Evolutionary conservation across 2,113 vertebrate species (phyloP).

Genomic region (Clarias batrachus): DNA sequence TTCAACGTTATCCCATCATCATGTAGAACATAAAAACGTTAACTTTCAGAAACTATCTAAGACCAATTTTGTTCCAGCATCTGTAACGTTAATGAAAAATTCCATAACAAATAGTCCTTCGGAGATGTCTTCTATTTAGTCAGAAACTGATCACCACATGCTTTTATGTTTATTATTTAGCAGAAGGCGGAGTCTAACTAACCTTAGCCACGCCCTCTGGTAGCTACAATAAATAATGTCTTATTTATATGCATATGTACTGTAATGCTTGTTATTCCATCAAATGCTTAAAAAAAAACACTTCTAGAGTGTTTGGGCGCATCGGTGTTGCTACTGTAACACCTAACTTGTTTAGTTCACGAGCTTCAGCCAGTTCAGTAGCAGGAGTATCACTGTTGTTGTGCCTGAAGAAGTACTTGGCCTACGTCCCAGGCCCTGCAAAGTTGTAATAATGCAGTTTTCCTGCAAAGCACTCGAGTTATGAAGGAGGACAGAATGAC

Average conservation of each 20-base stretch:
- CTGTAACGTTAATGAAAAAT: too few relatives aligned
- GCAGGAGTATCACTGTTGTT: not conserved
- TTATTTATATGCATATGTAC: not conserved
- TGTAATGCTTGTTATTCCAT: not conserved
- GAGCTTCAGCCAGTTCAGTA: not conserved
- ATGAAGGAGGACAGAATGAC: slow-evolving; percentile 10
- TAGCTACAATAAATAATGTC: too few relatives aligned
- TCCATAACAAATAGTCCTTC: too few relatives aligned
- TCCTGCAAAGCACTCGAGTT: not conserved
- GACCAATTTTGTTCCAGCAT: too few relatives aligned
- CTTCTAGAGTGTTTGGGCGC: too few relatives aligned
- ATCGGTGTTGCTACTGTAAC: too few relatives aligned
- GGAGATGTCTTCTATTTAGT: too few relatives aligned
- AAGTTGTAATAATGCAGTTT: slow-evolving; percentile 2
- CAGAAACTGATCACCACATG: too few relatives aligned
- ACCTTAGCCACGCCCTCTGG: not conserved
- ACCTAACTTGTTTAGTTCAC: not conserved
- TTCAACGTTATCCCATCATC: too few relatives aligned
- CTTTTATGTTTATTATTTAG: not conserved
- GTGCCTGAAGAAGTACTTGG: not conserved
- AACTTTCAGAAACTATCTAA: too few relatives aligned
- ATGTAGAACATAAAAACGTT: too few relatives aligned
- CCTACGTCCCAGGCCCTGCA: not conserved
- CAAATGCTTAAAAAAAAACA: too few relatives aligned
- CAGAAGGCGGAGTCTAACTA: not conserved